Conservation (phyloP, 2,113 vertebrate species). For the Corynorhinus townsendii region DNA sequence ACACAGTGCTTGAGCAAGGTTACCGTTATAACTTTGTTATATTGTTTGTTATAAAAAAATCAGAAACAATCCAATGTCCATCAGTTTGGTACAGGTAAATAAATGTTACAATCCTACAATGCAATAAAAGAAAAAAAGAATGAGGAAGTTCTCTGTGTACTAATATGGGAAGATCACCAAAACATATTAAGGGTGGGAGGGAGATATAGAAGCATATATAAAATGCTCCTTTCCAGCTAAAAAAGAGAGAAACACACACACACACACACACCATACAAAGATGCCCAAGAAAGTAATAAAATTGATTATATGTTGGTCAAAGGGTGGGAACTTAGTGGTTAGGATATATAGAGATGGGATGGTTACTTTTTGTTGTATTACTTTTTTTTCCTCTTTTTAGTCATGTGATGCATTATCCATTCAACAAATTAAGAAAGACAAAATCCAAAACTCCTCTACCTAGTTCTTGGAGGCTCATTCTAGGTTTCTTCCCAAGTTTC, state of each 20-base stretch:
- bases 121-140: not conserved
- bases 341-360: not conserved
- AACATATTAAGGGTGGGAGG: not conserved
- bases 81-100: not conserved
- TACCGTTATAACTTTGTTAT: not conserved
- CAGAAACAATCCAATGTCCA: not conserved
- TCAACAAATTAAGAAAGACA: not conserved
- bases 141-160: conserved; percentile 7
- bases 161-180: not conserved
- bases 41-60: not conserved
- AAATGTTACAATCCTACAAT: not conserved
- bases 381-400: not conserved
- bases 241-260: not conserved
- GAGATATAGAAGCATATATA: not conserved
- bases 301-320: not conserved
- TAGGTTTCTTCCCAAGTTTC: not conserved
- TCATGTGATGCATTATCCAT: not conserved
- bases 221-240: not conserved
- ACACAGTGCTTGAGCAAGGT: not conserved
- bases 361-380: not conserved
- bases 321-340: not conserved
- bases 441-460: not conserved
- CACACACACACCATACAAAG: not conserved
- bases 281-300: conserved; percentile 30
- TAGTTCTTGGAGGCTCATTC: not conserved